Conservation (phyloP, 2,113 vertebrate genomes). For the Lonchura striata region DNA sequence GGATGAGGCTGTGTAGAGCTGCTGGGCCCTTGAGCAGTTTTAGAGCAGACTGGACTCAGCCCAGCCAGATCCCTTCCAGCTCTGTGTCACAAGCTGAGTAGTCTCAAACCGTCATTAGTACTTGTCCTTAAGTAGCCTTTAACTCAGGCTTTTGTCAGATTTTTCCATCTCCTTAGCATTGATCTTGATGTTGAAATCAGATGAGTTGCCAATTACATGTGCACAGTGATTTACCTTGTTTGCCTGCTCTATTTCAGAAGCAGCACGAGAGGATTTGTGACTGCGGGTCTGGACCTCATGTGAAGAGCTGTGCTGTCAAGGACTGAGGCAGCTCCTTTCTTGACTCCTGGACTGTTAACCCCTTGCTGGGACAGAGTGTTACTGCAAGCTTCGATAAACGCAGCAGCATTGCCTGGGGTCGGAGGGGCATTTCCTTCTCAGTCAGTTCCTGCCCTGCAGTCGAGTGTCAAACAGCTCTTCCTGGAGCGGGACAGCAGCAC, state of each 20-base stretch:
- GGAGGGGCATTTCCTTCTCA: not conserved
- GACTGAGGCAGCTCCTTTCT: not conserved
- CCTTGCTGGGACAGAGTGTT: not conserved
- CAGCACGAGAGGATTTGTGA: not conserved
- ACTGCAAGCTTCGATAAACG: not conserved
- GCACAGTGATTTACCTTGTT: not conserved
- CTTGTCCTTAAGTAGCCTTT: not conserved
- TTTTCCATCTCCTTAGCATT: not conserved
- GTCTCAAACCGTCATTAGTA: too few species aligned
- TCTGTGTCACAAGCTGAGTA: not conserved
- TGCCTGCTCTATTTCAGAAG: not conserved
- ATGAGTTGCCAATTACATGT: accelerated
- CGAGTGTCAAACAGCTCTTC: not conserved
- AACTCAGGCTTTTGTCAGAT: not conserved
- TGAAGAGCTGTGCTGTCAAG: not conserved
- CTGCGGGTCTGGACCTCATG: not conserved
- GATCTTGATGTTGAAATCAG: not conserved
- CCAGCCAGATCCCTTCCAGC: not conserved
- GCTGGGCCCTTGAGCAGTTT: not conserved
- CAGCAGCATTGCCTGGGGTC: not conserved
- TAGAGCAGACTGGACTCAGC: not conserved
- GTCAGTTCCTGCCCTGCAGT: not conserved
- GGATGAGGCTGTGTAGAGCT: not conserved
- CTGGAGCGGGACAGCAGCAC: accelerated
- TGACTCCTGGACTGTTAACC: not conserved